Evolutionary conservation across 2,797 vertebrate genomes (phyloP).

Genomic region (Peromyscus attwateri): DNA sequence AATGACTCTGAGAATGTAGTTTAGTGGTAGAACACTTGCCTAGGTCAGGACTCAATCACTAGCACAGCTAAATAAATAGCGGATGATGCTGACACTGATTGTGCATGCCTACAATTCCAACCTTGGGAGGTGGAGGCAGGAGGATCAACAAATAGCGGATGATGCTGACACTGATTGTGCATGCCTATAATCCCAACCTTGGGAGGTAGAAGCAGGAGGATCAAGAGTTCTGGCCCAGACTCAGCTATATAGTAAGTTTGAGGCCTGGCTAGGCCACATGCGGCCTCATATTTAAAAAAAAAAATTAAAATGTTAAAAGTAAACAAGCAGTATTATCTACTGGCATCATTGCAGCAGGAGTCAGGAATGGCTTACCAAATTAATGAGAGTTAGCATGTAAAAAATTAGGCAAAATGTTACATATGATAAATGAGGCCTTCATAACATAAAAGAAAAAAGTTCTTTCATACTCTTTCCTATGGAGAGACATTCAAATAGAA

Average conservation of each 20-base stretch:
- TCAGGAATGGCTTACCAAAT: background rate
- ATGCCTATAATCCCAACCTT: background rate
- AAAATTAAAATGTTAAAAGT: background rate
- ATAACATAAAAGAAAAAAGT: background rate
- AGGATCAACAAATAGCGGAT: background rate
- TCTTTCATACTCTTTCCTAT: constrained; percentile 1
- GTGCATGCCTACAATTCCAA: background rate
- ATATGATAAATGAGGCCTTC: constrained; percentile 51
- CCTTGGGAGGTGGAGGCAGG: background rate
- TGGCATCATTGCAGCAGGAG: background rate
- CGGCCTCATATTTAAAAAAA: background rate
- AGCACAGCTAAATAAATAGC: background rate
- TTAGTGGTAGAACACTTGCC: background rate
- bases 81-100: background rate
- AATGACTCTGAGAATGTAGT: background rate
- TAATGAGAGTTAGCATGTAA: background rate
- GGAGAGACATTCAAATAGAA: constrained; percentile 47
- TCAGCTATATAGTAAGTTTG: background rate
- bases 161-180: background rate
- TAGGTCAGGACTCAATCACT: background rate
- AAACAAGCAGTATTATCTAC: constrained; percentile 13
- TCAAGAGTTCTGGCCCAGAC: background rate
- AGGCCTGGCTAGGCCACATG: background rate
- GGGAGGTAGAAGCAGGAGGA: background rate
- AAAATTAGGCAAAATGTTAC: constrained; percentile 7